phyloP scores from a whole-genome alignment of 2,888 invertebrate genomes.

The Brenthis daphne region DNA sequence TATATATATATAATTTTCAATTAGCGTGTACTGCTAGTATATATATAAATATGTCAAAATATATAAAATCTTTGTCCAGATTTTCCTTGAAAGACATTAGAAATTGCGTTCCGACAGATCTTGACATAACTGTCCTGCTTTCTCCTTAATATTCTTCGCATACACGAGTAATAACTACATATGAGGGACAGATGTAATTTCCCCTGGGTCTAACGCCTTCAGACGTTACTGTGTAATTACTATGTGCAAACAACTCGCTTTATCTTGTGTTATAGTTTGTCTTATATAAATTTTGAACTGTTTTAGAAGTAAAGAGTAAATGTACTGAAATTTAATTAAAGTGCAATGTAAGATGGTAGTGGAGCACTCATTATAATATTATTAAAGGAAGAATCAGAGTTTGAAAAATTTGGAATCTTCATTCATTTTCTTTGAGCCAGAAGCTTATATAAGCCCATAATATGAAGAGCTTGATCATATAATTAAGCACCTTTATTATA shows the following conservation, averaged over 20 bases:
- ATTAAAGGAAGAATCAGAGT: too few species aligned
- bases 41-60: background rate
- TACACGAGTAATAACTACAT: conserved; percentile 51
- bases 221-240: conserved; percentile 42
- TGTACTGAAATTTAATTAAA: too few species aligned
- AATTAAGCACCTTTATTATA: too few species aligned
- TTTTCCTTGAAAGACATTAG: background rate
- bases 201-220: conserved; percentile 42
- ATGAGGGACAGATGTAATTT: conserved; percentile 47
- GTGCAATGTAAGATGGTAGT: too few species aligned
- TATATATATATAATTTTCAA: too few species aligned
- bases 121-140: background rate
- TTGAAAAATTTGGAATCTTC: too few species aligned
- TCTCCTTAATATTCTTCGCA: conserved; percentile 38
- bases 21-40: too few species aligned
- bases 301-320: background rate
- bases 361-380: too few species aligned
- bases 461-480: too few species aligned
- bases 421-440: too few species aligned
- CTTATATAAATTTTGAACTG: conserved; percentile 14
- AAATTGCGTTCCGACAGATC: background rate
- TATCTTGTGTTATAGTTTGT: conserved; percentile 14
- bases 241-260: conserved; percentile 30
- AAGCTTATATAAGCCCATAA: too few species aligned
- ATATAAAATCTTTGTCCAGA: background rate